A percentile compares a stretch with the other conserved stretches of the same genome.
These are phyloP conservation scores for Eudemis profundana DNA, from an alignment of 2,888 invertebrate species.

Conservation along the genomic window DNA sequence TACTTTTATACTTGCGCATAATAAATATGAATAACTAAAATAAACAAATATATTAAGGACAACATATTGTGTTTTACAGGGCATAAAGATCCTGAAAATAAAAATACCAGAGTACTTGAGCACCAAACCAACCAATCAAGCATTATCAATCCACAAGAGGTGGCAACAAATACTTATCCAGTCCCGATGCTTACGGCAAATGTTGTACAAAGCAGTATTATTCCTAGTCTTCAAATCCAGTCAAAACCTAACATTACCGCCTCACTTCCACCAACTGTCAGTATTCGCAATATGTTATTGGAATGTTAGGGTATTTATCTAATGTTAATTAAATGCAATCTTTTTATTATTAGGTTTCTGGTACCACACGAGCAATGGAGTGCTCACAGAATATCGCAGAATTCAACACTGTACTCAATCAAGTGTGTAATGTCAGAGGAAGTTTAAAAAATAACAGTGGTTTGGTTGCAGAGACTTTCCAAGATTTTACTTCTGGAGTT, in stretches of 20 bases:
- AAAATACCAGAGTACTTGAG: conserved; percentile 53
- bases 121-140: conserved; percentile 51
- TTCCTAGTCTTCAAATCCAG: conserved; percentile 18
- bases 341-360: conserved; percentile 22
- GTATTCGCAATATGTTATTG: conserved; percentile 9
- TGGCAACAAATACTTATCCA: background rate
- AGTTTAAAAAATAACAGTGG: conserved; percentile 19
- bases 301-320: conserved; percentile 52
- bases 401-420: conserved; percentile 36
- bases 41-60: too few relatives aligned
- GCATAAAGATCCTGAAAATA: conserved; percentile 56
- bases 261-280: conserved; percentile 24
- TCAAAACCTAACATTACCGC: conserved; percentile 1
- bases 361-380: conserved; percentile 12
- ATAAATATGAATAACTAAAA: too few relatives aligned
- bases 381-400: conserved; percentile 38
- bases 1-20: too few relatives aligned
- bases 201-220: conserved; percentile 32
- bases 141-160: conserved; percentile 43
- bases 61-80: conserved; percentile 56
- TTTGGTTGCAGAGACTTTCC: conserved; percentile 57
- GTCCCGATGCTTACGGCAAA: background rate
- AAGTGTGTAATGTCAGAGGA: conserved; percentile 39
- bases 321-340: background rate
- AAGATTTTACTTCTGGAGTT: conserved; percentile 68